Evolutionary conservation across 2,797 vertebrate genomes (phyloP).

Genomic region (Hydrocynus forskahlii): DNA sequence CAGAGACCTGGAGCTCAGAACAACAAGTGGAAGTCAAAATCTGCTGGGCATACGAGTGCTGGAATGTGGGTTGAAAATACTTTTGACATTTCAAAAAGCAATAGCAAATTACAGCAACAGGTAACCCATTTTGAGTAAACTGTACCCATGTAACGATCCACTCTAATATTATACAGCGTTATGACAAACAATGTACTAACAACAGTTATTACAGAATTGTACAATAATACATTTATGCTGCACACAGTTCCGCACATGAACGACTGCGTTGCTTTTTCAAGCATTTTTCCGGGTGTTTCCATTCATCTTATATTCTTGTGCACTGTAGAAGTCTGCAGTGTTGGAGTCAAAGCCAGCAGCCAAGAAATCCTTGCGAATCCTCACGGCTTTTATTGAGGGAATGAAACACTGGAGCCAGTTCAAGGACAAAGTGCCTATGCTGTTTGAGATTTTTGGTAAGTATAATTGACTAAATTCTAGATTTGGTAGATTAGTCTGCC

Average conservation of each 20-base stretch:
- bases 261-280: too few species aligned
- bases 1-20: conserved; percentile 52
- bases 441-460: conserved; percentile 95
- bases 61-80: conserved; percentile 41
- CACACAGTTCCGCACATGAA: background rate
- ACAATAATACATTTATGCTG: background rate
- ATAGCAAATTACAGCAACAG: conserved; percentile 31
- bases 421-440: conserved; percentile 76
- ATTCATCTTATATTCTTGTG: conserved; percentile 9
- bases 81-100: conserved; percentile 24
- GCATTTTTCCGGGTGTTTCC: background rate
- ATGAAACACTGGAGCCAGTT: conserved; percentile 93
- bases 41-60: conserved; percentile 7
- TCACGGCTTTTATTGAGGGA: conserved; percentile 88
- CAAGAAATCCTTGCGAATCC: conserved; percentile 85
- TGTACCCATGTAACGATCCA: background rate
- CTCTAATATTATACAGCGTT: background rate
- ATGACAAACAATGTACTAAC: background rate
- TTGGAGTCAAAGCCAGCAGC: conserved; percentile 69
- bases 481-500: background rate
- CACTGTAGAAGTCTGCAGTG: conserved; percentile 5
- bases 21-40: conserved; percentile 68
- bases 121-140: conserved; percentile 11
- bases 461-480: background rate
- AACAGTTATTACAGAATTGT: background rate